phyloP scores from a whole-genome alignment of 2,113 vertebrate genomes.

The Gracilinanus agilis region DNA sequence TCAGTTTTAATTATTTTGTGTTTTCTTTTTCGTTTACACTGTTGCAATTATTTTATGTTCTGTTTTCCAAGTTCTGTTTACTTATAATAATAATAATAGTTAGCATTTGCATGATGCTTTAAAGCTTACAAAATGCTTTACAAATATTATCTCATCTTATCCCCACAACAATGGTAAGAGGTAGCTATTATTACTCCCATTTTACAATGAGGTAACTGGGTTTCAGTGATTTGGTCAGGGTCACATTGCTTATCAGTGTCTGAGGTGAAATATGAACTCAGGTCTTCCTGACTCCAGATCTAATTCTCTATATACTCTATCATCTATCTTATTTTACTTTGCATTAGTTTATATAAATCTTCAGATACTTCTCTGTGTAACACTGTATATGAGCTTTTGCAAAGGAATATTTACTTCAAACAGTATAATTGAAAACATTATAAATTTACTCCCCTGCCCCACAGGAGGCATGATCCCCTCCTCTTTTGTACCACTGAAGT shows the following conservation, averaged over 20 bases:
- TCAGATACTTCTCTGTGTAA: background rate
- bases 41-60: background rate
- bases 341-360: background rate
- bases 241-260: background rate
- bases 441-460: background rate
- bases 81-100: no score
- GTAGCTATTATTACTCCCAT: background rate
- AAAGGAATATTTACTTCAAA: background rate
- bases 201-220: background rate
- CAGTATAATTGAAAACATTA: background rate
- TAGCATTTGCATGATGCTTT: background rate
- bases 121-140: background rate
- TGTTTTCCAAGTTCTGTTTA: background rate
- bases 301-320: background rate
- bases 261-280: background rate
- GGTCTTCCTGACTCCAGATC: background rate
- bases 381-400: background rate
- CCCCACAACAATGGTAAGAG: background rate
- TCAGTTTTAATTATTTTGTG: background rate
- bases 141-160: background rate
- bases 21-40: background rate
- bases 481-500: background rate
- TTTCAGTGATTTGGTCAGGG: background rate
- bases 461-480: background rate
- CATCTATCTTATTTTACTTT: background rate